Evolutionary conservation across 1,140 invertebrate species (phyloP).

Genomic region (Dermatophagoides farinae): DNA sequence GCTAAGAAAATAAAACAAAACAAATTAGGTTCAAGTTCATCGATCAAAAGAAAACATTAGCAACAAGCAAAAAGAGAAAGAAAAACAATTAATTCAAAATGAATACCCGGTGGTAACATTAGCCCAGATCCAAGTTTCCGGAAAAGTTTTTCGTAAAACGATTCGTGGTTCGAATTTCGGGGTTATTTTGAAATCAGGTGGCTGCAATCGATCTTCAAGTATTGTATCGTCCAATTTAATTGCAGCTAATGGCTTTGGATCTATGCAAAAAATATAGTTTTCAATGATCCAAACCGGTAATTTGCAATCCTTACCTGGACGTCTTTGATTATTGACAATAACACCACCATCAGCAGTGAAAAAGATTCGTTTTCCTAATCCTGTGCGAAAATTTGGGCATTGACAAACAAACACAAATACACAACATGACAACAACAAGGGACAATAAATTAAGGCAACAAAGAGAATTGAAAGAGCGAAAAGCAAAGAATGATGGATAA

Average conservation of each 20-base stretch:
- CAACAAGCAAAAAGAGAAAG: not conserved
- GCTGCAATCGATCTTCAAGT: conserved; percentile 7
- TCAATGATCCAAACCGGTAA: not conserved
- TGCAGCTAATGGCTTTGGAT: not conserved
- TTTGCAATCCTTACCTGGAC: conserved; percentile 1
- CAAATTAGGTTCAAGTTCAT: not conserved
- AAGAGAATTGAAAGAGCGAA: not conserved
- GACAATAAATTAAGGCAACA: not conserved
- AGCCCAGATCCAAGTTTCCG: conserved; percentile 30
- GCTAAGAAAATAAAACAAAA: conserved; percentile 22
- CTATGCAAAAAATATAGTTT: not conserved
- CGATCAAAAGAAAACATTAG: not conserved
- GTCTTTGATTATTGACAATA: not conserved
- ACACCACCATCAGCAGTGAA: conserved; percentile 4
- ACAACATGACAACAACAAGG: not conserved
- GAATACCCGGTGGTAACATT: conserved; percentile 22
- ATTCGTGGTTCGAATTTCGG: not conserved
- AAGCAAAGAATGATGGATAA: not conserved
- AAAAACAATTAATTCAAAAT: not conserved
- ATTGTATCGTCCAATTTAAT: conserved; percentile 7
- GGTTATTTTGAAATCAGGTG: not conserved
- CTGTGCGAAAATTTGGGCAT: not conserved
- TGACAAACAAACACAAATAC: not conserved
- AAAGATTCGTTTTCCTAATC: conserved; percentile 7
- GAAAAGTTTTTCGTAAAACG: conserved; percentile 24